Evolutionary conservation across 2,888 invertebrate species (phyloP).

Genomic region (Cataglyphis cursor): DNA sequence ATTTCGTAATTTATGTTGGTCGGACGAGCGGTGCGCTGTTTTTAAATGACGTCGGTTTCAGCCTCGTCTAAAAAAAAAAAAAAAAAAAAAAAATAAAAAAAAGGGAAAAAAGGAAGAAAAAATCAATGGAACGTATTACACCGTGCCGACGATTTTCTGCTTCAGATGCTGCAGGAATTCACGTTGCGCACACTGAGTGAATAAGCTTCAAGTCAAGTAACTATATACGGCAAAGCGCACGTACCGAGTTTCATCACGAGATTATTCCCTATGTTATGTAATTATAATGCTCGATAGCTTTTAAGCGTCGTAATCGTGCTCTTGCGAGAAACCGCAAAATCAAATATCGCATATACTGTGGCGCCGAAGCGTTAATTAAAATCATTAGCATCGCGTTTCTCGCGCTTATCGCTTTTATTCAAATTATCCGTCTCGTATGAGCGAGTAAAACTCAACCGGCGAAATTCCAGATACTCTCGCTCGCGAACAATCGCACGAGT

Average conservation of each 20-base stretch:
- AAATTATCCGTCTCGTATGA: constrained; percentile 28
- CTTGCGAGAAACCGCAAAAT: constrained; percentile 39
- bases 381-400: constrained; percentile 34
- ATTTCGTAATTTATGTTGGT: constrained; percentile 11
- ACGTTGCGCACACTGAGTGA: constrained; percentile 24
- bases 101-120: background rate
- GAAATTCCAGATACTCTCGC: background rate
- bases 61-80: background rate
- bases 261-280: constrained; percentile 43
- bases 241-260: constrained; percentile 24
- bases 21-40: background rate
- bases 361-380: constrained; percentile 44
- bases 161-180: constrained; percentile 30
- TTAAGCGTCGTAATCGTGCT: constrained; percentile 38
- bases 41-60: constrained; percentile 14
- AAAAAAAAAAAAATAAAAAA: background rate
- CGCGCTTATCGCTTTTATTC: constrained; percentile 11
- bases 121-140: constrained; percentile 23
- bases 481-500: constrained; percentile 15
- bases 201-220: constrained; percentile 34
- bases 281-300: constrained; percentile 48
- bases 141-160: constrained; percentile 31
- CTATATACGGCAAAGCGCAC: constrained; percentile 14
- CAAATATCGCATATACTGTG: constrained; percentile 32
- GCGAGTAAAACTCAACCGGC: background rate